A percentile compares a stretch with the other conserved stretches of the same genome.
phyloP scores from a whole-genome alignment of 2,797 vertebrate species.

The Tangara arthus region DNA sequence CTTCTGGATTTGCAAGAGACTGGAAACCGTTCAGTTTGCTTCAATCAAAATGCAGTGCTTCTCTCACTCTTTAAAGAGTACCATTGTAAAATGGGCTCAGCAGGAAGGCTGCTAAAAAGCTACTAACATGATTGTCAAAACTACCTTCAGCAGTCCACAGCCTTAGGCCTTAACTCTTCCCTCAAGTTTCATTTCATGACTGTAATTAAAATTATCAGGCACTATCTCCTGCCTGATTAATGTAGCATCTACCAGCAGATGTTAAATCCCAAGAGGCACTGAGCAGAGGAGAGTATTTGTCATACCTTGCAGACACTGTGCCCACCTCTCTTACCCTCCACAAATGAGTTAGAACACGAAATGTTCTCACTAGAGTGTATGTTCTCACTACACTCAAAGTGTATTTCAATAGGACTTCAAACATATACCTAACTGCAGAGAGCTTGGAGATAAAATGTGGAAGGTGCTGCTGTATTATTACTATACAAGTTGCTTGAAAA shows the following conservation, averaged over 20 bases:
- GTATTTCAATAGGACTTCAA: not conserved
- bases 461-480: not conserved
- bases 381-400: not conserved
- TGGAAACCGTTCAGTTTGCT: not conserved
- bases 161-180: not conserved
- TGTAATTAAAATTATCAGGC: not conserved
- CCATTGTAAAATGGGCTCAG: not conserved
- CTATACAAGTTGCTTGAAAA: not conserved
- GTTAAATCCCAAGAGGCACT: not conserved
- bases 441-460: not conserved
- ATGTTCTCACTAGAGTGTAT: not conserved
- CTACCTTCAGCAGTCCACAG: not conserved
- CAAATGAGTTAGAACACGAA: not conserved
- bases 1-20: not conserved
- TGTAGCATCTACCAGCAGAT: not conserved
- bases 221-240: not conserved
- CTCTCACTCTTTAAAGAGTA: not conserved
- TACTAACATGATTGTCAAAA: not conserved
- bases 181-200: not conserved
- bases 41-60: not conserved
- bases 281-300: not conserved
- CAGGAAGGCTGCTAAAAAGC: not conserved
- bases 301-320: not conserved
- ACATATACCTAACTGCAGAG: not conserved
- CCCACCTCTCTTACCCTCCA: not conserved